Percentiles rank a stretch among this genome's conserved stretches.
Evolutionary conservation across 1,140 invertebrate species (phyloP).

Genomic region (Protaetia brevitarsis): DNA sequence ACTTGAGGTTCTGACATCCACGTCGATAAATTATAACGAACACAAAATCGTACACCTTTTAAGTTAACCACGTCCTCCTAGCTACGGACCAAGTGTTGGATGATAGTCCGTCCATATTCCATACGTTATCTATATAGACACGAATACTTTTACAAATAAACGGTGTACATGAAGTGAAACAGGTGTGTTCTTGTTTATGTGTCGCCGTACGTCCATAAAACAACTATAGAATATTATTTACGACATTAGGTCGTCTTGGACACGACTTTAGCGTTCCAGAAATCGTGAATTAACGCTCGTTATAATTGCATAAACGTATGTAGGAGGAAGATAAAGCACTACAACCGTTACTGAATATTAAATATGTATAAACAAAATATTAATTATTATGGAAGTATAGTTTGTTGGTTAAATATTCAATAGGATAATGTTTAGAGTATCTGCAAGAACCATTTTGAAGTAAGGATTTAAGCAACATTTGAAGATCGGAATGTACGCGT

Average conservation of each 20-base stretch:
- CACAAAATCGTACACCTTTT: neutral
- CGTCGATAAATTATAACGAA: slow-evolving; percentile 10
- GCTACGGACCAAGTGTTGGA: neutral
- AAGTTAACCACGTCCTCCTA: neutral
- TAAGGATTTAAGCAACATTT: too few species aligned
- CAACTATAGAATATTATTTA: neutral
- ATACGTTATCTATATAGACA: neutral
- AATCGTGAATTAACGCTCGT: neutral
- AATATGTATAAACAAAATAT: too few species aligned
- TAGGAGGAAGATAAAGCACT: too few species aligned
- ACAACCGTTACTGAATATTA: too few species aligned
- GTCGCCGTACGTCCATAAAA: neutral
- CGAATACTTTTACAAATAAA: neutral
- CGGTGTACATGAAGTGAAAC: neutral
- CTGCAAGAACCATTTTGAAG: too few species aligned
- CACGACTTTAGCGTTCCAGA: neutral
- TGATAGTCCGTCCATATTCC: neutral
- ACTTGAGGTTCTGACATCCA: neutral
- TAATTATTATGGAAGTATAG: too few species aligned
- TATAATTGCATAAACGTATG: neutral
- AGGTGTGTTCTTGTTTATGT: neutral
- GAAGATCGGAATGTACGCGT: too few species aligned
- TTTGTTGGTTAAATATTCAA: too few species aligned
- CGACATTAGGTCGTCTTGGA: neutral
- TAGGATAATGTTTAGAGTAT: too few species aligned